A percentile compares a stretch with the other conserved stretches of the same genome.
Conservation (phyloP, 2,113 vertebrate genomes). For the Anarrhichthys ocellatus region DNA sequence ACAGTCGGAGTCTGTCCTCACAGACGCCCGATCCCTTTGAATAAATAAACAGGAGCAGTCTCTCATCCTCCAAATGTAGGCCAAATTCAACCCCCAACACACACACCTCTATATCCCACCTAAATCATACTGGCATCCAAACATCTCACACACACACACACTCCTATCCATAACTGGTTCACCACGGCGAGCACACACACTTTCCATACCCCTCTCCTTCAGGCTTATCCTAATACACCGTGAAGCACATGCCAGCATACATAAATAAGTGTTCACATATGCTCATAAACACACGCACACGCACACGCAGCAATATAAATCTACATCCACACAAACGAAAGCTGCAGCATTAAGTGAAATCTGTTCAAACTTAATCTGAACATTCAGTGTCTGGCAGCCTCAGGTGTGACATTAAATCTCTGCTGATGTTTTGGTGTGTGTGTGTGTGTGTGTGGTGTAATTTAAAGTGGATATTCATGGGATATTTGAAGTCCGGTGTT, state of each 20-base stretch:
- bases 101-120: conserved; percentile 29
- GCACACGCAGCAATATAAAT: conserved; percentile 14
- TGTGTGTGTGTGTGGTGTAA: neutral
- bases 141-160: neutral
- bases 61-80: conserved; percentile 69
- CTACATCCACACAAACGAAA: conserved; percentile 16
- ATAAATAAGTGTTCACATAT: conserved; percentile 40
- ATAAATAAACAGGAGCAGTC: conserved; percentile 66
- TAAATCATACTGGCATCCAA: conserved; percentile 35
- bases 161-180: neutral
- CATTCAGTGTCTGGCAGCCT: neutral
- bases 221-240: conserved; percentile 61
- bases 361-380: neutral
- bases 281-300: conserved; percentile 21
- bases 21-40: conserved; percentile 44
- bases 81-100: conserved; percentile 49
- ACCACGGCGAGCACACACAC: conserved; percentile 16
- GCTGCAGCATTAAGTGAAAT: conserved; percentile 6
- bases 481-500: neutral
- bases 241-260: conserved; percentile 53
- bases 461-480: neutral
- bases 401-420: neutral
- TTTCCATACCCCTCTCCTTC: conserved; percentile 38
- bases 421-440: neutral
- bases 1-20: conserved; percentile 12